Percentiles rank a stretch among this genome's conserved stretches.
phyloP scores from a whole-genome alignment of 2,888 invertebrate genomes.

The Rosalia funebris region DNA sequence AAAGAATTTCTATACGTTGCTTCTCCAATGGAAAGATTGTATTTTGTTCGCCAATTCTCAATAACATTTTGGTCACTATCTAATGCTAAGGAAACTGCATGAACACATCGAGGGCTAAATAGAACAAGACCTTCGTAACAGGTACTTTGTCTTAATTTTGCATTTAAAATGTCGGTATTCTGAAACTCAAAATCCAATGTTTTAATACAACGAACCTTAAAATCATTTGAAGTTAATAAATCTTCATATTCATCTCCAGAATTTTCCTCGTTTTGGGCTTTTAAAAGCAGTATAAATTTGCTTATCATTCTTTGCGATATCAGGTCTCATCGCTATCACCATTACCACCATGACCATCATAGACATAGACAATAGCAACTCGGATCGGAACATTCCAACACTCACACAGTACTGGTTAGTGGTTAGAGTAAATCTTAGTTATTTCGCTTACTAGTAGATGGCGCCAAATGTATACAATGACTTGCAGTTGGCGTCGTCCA shows the following conservation, averaged over 20 bases:
- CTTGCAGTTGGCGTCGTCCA: too few relatives aligned
- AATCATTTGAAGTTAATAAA: slow-evolving; percentile 62
- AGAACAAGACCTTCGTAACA: slow-evolving; percentile 67
- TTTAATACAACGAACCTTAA: slow-evolving; percentile 65
- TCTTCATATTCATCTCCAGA: slow-evolving; percentile 64
- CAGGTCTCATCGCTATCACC: too few relatives aligned
- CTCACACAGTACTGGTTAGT: too few relatives aligned
- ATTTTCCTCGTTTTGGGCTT: slow-evolving; percentile 54
- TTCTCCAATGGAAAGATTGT: slow-evolving; percentile 65
- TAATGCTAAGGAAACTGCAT: slow-evolving; percentile 63
- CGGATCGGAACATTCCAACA: too few relatives aligned
- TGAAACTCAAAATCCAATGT: slow-evolving; percentile 67
- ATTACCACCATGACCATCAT: too few relatives aligned
- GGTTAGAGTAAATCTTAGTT: too few relatives aligned
- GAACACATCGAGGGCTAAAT: slow-evolving; percentile 69
- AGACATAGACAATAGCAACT: too few relatives aligned
- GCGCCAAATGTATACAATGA: too few relatives aligned
- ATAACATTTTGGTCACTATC: slow-evolving; percentile 43
- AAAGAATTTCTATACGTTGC: slow-evolving; percentile 65
- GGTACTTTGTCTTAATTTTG: slow-evolving; percentile 63
- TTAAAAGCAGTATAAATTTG: slow-evolving; percentile 57
- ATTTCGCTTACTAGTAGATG: too few relatives aligned
- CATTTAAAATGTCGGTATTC: slow-evolving; percentile 62
- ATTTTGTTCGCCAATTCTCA: slow-evolving; percentile 47
- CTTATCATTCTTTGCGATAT: slow-evolving; percentile 47